A percentile compares a stretch with the other conserved stretches of the same genome.
phyloP scores from a whole-genome alignment of 1,140 invertebrate genomes.

The Hyles vespertilio region DNA sequence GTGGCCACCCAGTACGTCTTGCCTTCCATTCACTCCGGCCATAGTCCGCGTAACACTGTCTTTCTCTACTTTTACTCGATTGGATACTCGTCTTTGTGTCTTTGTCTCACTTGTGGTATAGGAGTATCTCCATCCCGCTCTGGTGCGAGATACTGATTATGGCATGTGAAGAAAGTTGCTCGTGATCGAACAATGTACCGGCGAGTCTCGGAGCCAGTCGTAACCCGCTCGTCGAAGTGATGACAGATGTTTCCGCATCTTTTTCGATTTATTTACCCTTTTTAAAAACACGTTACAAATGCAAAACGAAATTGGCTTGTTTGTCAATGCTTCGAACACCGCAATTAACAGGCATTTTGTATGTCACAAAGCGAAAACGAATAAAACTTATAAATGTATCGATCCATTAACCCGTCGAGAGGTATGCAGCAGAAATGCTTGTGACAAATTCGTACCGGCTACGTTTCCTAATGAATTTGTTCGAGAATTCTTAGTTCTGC shows the following conservation, averaged over 20 bases:
- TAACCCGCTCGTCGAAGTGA: conserved; percentile 4
- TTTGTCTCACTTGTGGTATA: conserved; percentile 23
- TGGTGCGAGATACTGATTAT: conserved; percentile 48
- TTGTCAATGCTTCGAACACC: not conserved
- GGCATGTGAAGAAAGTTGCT: conserved; percentile 57
- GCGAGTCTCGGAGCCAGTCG: conserved; percentile 1
- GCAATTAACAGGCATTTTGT: too few relatives aligned
- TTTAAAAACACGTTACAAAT: conserved; percentile 4
- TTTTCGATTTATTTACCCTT: conserved; percentile 1
- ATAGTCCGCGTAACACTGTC: conserved; percentile 35
- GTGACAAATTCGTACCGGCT: conserved; percentile 50
- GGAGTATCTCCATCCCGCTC: conserved; percentile 32
- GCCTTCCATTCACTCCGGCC: conserved; percentile 36
- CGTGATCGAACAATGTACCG: conserved; percentile 16
- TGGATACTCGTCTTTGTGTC: conserved; percentile 33
- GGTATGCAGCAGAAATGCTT: conserved; percentile 7
- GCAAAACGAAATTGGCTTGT: conserved; percentile 7
- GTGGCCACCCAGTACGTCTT: conserved; percentile 64
- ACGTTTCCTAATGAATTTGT: conserved; percentile 53
- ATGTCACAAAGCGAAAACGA: not conserved
- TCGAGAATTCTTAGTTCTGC: conserved; percentile 25
- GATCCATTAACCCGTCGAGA: not conserved
- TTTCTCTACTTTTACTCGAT: conserved; percentile 45
- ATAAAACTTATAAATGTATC: not conserved
- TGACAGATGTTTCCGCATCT: conserved; percentile 45